phyloP scores from a whole-genome alignment of 1,140 invertebrate species.

The Neodiprion pinetum region DNA sequence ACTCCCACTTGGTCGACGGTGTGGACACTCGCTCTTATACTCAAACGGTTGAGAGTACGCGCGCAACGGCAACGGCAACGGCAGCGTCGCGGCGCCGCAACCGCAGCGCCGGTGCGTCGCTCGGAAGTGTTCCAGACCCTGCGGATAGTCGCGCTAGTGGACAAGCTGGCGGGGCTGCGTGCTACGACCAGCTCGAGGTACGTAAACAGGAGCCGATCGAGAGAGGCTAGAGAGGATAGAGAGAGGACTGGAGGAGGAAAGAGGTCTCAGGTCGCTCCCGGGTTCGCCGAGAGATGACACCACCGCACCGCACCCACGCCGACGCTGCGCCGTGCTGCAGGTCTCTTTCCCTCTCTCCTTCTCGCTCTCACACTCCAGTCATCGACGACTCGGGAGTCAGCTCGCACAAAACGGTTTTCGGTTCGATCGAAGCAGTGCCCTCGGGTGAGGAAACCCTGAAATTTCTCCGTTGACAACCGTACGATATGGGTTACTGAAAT shows the following conservation, averaged over 20 bases:
- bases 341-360: conserved; percentile 12
- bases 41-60: conserved; percentile 5
- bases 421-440: no score
- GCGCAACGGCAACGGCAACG: neutral
- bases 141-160: conserved; percentile 3
- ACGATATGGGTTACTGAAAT: no score
- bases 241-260: conserved; percentile 13
- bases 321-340: conserved; percentile 37
- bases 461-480: no score
- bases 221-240: conserved; percentile 11
- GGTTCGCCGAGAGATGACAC: conserved; percentile 58
- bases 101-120: neutral
- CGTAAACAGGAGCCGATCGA: neutral
- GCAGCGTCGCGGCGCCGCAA: conserved; percentile 1
- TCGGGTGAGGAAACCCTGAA: no score
- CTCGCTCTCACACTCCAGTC: conserved; percentile 5
- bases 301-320: conserved; percentile 43
- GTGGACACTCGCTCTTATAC: neutral
- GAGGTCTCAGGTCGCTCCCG: conserved; percentile 42
- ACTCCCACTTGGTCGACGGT: neutral
- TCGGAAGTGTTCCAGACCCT: neutral
- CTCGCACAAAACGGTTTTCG: neutral
- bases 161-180: neutral
- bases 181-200: neutral
- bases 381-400: no score